Evolutionary conservation across 1,140 invertebrate species (phyloP).

Genomic region (Zaprionus camerounensis): DNA sequence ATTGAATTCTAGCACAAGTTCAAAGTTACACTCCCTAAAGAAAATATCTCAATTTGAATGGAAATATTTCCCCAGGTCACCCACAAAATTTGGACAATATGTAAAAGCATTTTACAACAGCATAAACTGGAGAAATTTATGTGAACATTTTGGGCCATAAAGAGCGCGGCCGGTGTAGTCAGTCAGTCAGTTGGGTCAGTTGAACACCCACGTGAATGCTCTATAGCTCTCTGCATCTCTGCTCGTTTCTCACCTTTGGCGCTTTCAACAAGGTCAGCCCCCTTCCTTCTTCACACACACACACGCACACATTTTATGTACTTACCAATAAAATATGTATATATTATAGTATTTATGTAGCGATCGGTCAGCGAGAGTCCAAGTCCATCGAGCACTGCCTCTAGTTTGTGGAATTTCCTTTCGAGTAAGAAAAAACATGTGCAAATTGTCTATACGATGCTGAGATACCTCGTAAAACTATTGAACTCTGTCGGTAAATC

Average conservation of each 20-base stretch:
- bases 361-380: conserved; percentile 53
- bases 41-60: neutral
- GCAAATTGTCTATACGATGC: neutral
- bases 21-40: neutral
- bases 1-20: neutral
- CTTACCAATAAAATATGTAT: conserved; percentile 72
- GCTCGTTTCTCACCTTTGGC: conserved; percentile 61
- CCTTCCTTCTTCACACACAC: conserved; percentile 2
- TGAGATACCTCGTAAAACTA: neutral
- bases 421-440: conserved; percentile 15
- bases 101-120: conserved; percentile 41
- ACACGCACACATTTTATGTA: conserved; percentile 64
- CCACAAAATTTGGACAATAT: conserved; percentile 15
- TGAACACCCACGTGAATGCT: conserved; percentile 44
- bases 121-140: conserved; percentile 69
- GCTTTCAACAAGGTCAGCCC: conserved; percentile 63
- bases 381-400: conserved; percentile 32
- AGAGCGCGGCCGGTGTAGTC: conserved; percentile 8
- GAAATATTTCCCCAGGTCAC: neutral
- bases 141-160: conserved; percentile 7
- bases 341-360: conserved; percentile 77
- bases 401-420: conserved; percentile 63
- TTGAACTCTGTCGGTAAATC: neutral
- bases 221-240: neutral
- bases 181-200: neutral